These are phyloP conservation scores for Eurois occulta DNA, from an alignment of 2,888 invertebrate genomes.

Conservation along the genomic window DNA sequence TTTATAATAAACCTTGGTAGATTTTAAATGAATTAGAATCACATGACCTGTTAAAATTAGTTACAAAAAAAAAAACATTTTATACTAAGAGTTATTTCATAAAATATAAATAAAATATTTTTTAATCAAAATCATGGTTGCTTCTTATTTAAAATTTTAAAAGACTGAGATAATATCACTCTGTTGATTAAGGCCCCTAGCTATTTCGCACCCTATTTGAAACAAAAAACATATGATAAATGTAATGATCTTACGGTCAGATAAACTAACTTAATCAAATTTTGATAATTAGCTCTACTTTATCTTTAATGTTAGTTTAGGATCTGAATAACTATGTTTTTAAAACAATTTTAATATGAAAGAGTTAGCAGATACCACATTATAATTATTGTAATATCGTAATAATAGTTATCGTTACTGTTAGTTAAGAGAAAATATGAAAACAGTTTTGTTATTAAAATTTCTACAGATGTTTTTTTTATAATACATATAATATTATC, in stretches of 20 bases:
- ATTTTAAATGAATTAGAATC: not conserved
- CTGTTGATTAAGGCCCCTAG: not conserved
- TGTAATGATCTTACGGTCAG: constrained; percentile 1
- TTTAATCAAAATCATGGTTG: not conserved
- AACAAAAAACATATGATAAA: constrained; percentile 16
- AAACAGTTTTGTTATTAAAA: not conserved
- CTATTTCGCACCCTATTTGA: constrained; percentile 15
- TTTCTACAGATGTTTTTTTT: not conserved
- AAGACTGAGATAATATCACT: not conserved
- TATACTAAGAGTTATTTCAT: too few relatives aligned
- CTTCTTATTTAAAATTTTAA: constrained; percentile 1
- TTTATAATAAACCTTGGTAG: not conserved
- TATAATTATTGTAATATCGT: not conserved
- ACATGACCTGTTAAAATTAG: not conserved
- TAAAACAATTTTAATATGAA: not conserved
- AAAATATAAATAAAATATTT: too few relatives aligned
- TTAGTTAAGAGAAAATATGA: not conserved
- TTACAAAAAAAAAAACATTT: not conserved
- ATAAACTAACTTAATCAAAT: constrained; percentile 50
- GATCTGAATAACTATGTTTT: constrained; percentile 19
- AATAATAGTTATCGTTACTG: not conserved
- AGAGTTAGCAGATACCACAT: not conserved
- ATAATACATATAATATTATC: not conserved
- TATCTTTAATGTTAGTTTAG: constrained; percentile 51
- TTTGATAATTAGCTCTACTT: constrained; percentile 39